Evolutionary conservation across 2,797 vertebrate species (phyloP), one percentile per base, ranked within the genome.

Genomic region (Coranthus polyacanthus): DNA sequence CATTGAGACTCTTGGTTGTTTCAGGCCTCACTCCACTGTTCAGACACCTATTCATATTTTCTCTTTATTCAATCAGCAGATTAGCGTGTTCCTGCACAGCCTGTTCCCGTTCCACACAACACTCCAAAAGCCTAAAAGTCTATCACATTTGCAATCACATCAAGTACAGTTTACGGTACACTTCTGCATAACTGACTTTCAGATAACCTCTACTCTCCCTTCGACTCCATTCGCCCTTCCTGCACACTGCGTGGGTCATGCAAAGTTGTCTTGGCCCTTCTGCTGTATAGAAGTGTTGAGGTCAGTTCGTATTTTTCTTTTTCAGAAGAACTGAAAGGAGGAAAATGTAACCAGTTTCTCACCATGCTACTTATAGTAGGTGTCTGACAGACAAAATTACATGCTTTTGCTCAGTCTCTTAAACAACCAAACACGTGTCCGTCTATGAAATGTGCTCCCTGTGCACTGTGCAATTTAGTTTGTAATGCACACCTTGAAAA

Each of bases 11-110:
- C n/a, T n/a, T n/a, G n/a, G n/a, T 41, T 66, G 45, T 61, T 74
- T n/a, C 63, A 18, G 65, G 42, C 12, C 45, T 20, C n/a, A 41
- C n/a, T 17, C 64, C 34, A 20, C 37, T 78, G 72, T 69, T 77
- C 65, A 79, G 58, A 20, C 58, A 1, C 47, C 49, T 54, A 29
- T 78, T 82, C 63, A 71, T 75, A 70, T 62, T 53, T 44, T 71
- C 21, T 58, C 67, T 75, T 82, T 82, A 88, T 88, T 88, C 62
- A 81, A 88, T 84, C 66, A 86, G 51, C 63, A 78, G 61, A 85
- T 85, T 68, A 68, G 61, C 50, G 57, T 79, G 81, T 75, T 72
- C 69, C 69, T 64, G 82, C 71, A 87, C 82, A 64, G 46, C 56
- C 7, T 81, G 81, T 82, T 83, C 79, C 47, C 52, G 61, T 68